Evolutionary conservation across 2,797 vertebrate species (phyloP).

Genomic region (Tachyglossus aculeatus): DNA sequence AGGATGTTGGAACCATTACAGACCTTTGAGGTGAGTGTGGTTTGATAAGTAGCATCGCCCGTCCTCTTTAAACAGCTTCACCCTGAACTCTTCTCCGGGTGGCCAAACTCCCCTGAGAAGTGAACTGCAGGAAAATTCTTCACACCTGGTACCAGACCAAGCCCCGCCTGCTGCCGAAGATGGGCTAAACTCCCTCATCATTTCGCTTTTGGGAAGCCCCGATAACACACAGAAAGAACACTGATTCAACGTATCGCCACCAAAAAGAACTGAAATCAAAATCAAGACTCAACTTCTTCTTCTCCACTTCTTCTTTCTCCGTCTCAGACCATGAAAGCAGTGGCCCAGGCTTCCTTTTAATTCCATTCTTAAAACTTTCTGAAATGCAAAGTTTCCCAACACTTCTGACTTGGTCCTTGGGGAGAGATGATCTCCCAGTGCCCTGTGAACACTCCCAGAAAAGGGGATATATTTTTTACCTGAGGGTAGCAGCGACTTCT

Average conservation of each 20-base stretch:
- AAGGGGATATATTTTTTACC: too few relatives aligned
- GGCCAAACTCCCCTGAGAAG: conserved; percentile 8
- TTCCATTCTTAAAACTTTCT: conserved; percentile 29
- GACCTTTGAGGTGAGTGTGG: conserved; percentile 54
- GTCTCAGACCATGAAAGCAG: too few relatives aligned
- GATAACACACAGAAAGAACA: too few relatives aligned
- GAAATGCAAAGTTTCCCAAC: conserved; percentile 2
- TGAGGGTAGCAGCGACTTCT: background rate
- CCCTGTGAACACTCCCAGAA: background rate
- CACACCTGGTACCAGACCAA: too few relatives aligned
- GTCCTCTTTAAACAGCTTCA: conserved; percentile 42
- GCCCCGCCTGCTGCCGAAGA: too few relatives aligned
- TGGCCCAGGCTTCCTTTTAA: background rate
- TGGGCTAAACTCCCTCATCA: too few relatives aligned
- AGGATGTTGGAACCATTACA: conserved; percentile 61
- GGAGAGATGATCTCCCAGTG: background rate
- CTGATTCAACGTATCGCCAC: too few relatives aligned
- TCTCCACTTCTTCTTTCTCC: too few relatives aligned
- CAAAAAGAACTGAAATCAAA: background rate
- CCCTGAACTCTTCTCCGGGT: conserved; percentile 47
- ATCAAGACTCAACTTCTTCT: too few relatives aligned
- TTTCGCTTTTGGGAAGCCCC: too few relatives aligned
- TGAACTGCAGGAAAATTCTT: conserved; percentile 14
- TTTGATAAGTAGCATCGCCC: conserved; percentile 55
- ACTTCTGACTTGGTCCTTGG: too few relatives aligned